Evolutionary conservation across 2,888 invertebrate species (phyloP).

Genomic region (Mechanitis messenoides): DNA sequence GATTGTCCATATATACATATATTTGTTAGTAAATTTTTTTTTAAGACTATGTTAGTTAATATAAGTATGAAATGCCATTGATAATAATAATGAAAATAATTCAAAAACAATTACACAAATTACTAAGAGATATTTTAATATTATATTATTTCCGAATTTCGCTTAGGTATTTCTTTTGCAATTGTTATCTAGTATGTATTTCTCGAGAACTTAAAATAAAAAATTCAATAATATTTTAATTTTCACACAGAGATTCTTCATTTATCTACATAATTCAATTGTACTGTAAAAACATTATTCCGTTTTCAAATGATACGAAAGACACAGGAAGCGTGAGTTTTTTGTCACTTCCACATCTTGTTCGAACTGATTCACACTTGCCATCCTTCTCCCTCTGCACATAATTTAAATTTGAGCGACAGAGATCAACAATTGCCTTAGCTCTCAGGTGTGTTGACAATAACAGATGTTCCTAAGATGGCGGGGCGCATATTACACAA

Average conservation of each 20-base stretch:
- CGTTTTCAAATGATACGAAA: slow-evolving; percentile 75
- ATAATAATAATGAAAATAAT: too few relatives aligned
- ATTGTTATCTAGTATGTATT: too few relatives aligned
- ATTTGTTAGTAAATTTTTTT: too few relatives aligned
- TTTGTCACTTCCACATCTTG: slow-evolving; percentile 74
- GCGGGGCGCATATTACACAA: slow-evolving; percentile 70
- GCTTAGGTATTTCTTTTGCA: too few relatives aligned
- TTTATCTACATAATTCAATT: slow-evolving; percentile 35
- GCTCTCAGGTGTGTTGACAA: slow-evolving; percentile 74
- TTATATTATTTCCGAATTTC: too few relatives aligned
- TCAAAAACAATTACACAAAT: too few relatives aligned
- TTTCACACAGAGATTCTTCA: slow-evolving; percentile 2
- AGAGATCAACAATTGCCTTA: slow-evolving; percentile 40
- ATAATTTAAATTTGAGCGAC: slow-evolving; percentile 29
- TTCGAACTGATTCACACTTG: slow-evolving; percentile 43
- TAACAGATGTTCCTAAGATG: slow-evolving; percentile 72
- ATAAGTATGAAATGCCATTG: too few relatives aligned
- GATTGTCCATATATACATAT: too few relatives aligned
- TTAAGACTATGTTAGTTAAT: too few relatives aligned
- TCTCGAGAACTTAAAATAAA: slow-evolving; percentile 24
- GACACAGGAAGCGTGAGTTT: slow-evolving; percentile 75
- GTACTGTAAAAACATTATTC: slow-evolving; percentile 60
- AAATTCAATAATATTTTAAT: slow-evolving; percentile 4
- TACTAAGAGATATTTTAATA: too few relatives aligned
- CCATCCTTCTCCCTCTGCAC: slow-evolving; percentile 40